phyloP scores from a whole-genome alignment of 1,140 invertebrate species.

The Varroa destructor region DNA sequence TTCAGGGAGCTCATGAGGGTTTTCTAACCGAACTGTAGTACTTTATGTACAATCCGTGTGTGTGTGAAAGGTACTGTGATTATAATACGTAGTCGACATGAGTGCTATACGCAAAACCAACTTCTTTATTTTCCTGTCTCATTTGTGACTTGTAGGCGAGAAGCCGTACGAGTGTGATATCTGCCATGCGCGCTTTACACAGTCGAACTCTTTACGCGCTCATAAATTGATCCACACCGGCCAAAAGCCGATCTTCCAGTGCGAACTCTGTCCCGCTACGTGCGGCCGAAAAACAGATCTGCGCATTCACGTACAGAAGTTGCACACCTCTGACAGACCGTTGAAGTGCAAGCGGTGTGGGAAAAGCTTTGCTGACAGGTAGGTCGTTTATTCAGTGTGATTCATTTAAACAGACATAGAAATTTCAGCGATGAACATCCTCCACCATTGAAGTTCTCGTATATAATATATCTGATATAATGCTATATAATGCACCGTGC shows the following conservation, averaged over 20 bases:
- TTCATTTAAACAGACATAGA: neutral
- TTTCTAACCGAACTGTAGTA: too few species aligned
- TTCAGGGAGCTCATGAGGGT: too few species aligned
- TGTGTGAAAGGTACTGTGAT: too few species aligned
- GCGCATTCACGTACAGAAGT: constrained; percentile 85
- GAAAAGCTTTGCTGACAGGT: constrained; percentile 75
- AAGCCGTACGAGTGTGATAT: constrained; percentile 53
- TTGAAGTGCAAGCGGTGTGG: constrained; percentile 82
- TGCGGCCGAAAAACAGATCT: constrained; percentile 93
- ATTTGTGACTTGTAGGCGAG: constrained; percentile 40
- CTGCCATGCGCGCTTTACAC: constrained; percentile 67
- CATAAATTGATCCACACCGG: constrained; percentile 86
- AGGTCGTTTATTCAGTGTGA: constrained; percentile 35
- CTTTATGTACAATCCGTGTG: too few species aligned
- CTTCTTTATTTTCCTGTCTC: neutral
- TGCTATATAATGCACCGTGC: too few species aligned
- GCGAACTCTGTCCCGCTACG: constrained; percentile 84
- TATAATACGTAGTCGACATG: too few species aligned
- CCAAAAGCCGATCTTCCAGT: constrained; percentile 87
- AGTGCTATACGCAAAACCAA: neutral
- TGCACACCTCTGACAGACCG: constrained; percentile 83
- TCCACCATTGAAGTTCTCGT: too few species aligned
- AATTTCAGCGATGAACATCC: too few species aligned
- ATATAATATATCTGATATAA: too few species aligned
- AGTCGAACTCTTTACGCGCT: constrained; percentile 85